A percentile compares a stretch with the other conserved stretches of the same genome.
Evolutionary conservation across 2,113 vertebrate genomes (phyloP).

Genomic region (Seriola aureovittata): DNA sequence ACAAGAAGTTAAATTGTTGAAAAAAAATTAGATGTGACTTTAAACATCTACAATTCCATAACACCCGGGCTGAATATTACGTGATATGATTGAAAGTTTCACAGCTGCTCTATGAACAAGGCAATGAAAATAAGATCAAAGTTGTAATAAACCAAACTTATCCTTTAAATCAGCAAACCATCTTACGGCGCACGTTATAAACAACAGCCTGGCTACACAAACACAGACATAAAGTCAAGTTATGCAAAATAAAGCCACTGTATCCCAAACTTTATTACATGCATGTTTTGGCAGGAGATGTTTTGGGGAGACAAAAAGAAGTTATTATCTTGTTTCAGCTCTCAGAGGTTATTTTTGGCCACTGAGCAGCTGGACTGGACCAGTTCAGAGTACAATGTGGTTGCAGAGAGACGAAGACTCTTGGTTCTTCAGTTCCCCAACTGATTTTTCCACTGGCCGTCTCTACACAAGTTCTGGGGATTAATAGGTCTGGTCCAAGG

Average conservation of each 20-base stretch:
- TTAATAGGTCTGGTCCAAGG: slow-evolving; percentile 10
- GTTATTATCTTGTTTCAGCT: slow-evolving; percentile 58
- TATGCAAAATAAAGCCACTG: background rate
- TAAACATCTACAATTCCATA: background rate
- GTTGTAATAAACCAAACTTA: background rate
- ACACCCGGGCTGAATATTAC: background rate
- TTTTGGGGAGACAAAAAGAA: slow-evolving; percentile 45
- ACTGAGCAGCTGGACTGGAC: slow-evolving; percentile 28
- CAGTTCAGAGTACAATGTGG: slow-evolving; percentile 27
- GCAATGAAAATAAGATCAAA: background rate
- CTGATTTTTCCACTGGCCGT: slow-evolving; percentile 46
- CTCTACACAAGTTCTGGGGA: background rate
- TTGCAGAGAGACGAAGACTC: slow-evolving; percentile 14
- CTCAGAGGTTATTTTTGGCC: slow-evolving; percentile 59
- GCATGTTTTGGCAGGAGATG: slow-evolving; percentile 41
- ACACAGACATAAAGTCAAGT: slow-evolving; percentile 1
- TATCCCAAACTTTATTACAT: slow-evolving; percentile 22
- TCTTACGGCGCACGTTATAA: background rate
- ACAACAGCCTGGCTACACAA: background rate
- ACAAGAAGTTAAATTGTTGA: background rate
- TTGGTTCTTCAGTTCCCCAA: slow-evolving; percentile 16
- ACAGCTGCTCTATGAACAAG: background rate
- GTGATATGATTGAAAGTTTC: background rate
- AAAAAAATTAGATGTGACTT: background rate
- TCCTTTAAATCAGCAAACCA: background rate